Evolutionary conservation across 2,113 vertebrate species (phyloP).

Genomic region (Myrmecophaga tridactyla): DNA sequence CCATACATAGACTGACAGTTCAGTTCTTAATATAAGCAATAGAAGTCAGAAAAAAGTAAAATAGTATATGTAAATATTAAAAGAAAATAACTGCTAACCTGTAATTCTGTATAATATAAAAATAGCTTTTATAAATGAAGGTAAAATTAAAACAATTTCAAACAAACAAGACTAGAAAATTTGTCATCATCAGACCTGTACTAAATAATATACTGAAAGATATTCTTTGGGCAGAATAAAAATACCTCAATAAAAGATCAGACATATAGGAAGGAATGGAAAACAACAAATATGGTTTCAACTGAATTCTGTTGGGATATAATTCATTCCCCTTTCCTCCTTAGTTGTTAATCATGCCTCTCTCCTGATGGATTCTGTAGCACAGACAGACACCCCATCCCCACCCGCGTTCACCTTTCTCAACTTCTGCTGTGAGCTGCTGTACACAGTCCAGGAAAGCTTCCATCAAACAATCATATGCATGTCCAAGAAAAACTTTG

Average conservation of each 20-base stretch:
- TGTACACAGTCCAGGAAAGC: background rate
- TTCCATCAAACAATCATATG: background rate
- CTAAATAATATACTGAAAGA: background rate
- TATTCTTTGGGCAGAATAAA: background rate
- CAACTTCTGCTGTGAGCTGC: background rate
- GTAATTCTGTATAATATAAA: background rate
- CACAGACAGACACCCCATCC: background rate
- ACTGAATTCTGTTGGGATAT: background rate
- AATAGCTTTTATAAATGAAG: background rate
- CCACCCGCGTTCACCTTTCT: background rate
- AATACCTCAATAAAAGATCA: background rate
- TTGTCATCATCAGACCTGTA: background rate
- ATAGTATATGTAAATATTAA: background rate
- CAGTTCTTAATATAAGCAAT: background rate
- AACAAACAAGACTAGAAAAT: background rate
- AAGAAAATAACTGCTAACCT: background rate
- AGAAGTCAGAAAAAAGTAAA: background rate
- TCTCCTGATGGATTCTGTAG: background rate
- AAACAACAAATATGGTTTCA: background rate
- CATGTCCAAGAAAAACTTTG: background rate
- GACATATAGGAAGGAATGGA: background rate
- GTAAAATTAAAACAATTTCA: constrained; percentile 3
- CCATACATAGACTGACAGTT: background rate
- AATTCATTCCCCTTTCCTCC: background rate
- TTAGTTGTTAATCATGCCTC: background rate